Evolutionary conservation across 1,140 invertebrate genomes (phyloP).

Genomic region (Apis florea): DNA sequence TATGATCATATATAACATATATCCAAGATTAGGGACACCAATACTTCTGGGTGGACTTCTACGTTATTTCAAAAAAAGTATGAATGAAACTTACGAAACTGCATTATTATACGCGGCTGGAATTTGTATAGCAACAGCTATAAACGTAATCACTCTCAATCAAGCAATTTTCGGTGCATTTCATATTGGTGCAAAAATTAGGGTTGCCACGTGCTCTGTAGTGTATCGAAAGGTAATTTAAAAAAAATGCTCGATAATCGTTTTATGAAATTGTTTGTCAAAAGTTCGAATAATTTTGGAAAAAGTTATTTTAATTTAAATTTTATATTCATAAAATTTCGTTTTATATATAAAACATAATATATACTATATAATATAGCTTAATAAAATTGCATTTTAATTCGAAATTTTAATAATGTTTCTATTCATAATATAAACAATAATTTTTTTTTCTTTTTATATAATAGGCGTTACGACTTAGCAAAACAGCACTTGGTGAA

Average conservation of each 20-base stretch:
- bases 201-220: slow-evolving; percentile 84
- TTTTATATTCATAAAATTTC: no score
- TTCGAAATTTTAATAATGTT: background rate
- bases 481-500: slow-evolving; percentile 85
- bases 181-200: slow-evolving; percentile 82
- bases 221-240: slow-evolving; percentile 84
- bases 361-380: no score
- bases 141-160: slow-evolving; percentile 82
- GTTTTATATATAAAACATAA: no score
- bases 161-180: slow-evolving; percentile 83
- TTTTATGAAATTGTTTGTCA: background rate
- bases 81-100: slow-evolving; percentile 69
- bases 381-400: no score
- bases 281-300: background rate
- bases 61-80: slow-evolving; percentile 79
- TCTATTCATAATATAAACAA: background rate
- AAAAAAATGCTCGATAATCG: background rate
- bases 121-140: slow-evolving; percentile 81
- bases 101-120: slow-evolving; percentile 83
- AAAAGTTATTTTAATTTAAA: background rate
- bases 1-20: background rate
- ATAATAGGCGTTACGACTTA: slow-evolving; percentile 82
- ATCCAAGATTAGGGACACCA: slow-evolving; percentile 77
- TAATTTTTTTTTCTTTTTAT: slow-evolving; percentile 8
- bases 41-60: slow-evolving; percentile 81